These are phyloP conservation scores for Hypena proboscidalis DNA, from an alignment of 2,888 invertebrate species.

Conservation along the genomic window DNA sequence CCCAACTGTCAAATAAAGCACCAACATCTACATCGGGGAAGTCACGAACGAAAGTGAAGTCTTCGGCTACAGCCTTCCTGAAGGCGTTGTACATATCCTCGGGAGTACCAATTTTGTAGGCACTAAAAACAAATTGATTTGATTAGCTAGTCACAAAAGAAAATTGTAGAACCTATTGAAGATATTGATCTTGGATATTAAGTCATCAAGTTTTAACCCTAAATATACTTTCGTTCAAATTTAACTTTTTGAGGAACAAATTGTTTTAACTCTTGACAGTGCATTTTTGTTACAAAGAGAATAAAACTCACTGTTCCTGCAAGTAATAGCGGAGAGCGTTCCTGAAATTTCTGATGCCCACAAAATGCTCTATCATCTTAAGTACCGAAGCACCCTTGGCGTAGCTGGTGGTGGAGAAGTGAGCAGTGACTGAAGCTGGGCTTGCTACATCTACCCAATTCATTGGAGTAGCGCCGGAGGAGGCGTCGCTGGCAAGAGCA, in stretches of 20 bases:
- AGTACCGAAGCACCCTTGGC: slow-evolving; percentile 88
- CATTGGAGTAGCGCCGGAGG: slow-evolving; percentile 65
- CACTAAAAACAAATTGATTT: slow-evolving; percentile 46
- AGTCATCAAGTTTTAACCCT: too few relatives aligned
- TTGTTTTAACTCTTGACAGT: too few relatives aligned
- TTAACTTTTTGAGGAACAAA: too few relatives aligned
- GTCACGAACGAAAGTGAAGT: slow-evolving; percentile 50
- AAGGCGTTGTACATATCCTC: slow-evolving; percentile 67
- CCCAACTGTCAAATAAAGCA: slow-evolving; percentile 85
- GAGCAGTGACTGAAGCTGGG: slow-evolving; percentile 79
- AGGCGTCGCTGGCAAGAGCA: slow-evolving; percentile 86
- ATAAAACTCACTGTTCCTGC: slow-evolving; percentile 74
- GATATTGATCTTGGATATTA: too few relatives aligned
- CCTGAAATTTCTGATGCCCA: slow-evolving; percentile 84
- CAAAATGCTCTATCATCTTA: slow-evolving; percentile 87
- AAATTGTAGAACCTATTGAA: too few relatives aligned
- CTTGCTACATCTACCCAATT: slow-evolving; percentile 83
- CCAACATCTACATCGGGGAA: slow-evolving; percentile 63
- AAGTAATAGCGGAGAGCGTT: slow-evolving; percentile 86
- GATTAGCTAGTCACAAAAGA: too few relatives aligned
- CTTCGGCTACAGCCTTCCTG: slow-evolving; percentile 59
- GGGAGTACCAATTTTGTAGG: slow-evolving; percentile 68
- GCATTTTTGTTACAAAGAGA: too few relatives aligned
- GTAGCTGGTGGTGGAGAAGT: slow-evolving; percentile 89
- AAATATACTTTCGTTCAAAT: too few relatives aligned